Conservation (phyloP, 2,113 vertebrate species). For the Camelus bactrianus region DNA sequence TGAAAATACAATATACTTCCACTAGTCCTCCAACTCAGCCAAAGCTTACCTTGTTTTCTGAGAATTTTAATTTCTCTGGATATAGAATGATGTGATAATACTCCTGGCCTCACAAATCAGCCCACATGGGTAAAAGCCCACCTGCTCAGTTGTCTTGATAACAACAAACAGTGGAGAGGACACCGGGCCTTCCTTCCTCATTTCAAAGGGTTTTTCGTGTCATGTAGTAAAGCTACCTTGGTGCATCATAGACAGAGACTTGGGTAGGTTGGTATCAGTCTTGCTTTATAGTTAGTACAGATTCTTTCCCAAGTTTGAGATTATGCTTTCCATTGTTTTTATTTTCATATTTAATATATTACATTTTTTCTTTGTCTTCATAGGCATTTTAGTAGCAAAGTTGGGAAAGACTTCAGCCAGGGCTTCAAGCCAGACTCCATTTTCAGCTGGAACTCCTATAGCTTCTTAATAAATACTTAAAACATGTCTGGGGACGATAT, state of each 20-base stretch:
- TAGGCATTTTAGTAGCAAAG: constrained; percentile 54
- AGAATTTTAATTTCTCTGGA: constrained; percentile 14
- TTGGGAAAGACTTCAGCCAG: constrained; percentile 52
- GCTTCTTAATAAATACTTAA: constrained; percentile 78
- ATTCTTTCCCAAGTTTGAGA: constrained; percentile 37
- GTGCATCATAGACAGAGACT: not conserved
- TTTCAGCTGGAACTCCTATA: constrained; percentile 66
- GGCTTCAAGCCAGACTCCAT: constrained; percentile 49
- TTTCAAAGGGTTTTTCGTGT: not conserved
- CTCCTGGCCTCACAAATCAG: not conserved
- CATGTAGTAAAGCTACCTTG: not conserved
- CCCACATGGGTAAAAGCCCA: not conserved
- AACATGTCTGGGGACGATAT: constrained; percentile 50
- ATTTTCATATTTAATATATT: constrained; percentile 23
- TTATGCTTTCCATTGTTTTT: not conserved
- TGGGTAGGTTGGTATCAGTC: not conserved
- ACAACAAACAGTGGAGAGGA: not conserved
- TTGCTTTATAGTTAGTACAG: not conserved
- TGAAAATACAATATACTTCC: not conserved
- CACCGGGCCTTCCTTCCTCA: no score
- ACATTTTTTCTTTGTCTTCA: constrained; percentile 21
- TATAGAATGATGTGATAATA: not conserved
- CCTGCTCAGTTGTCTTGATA: not conserved
- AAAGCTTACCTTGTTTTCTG: not conserved
- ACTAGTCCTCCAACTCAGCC: not conserved